phyloP scores from a whole-genome alignment of 2,113 vertebrate genomes.

The Echinops telfairi region DNA sequence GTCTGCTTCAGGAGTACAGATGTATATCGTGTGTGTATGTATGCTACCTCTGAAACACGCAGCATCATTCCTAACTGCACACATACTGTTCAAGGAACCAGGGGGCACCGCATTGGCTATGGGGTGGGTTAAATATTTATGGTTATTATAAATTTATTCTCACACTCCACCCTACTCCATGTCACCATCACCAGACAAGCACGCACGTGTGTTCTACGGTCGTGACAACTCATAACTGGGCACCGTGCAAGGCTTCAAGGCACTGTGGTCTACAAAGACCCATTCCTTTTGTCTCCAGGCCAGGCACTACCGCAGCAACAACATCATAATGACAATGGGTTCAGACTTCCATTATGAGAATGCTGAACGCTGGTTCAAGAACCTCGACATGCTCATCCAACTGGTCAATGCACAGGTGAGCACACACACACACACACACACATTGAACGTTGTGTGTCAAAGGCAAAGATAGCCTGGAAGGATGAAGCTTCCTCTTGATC shows the following conservation, averaged over 20 bases:
- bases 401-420: conserved; percentile 88
- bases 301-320: conserved; percentile 88
- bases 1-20: neutral
- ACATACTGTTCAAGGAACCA: neutral
- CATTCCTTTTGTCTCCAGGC: conserved; percentile 80
- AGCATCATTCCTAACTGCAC: neutral
- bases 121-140: neutral
- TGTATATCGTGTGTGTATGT: neutral
- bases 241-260: neutral
- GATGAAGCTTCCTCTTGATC: neutral
- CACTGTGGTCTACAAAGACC: neutral
- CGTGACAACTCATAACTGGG: neutral
- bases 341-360: conserved; percentile 95
- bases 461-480: neutral
- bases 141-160: neutral
- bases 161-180: too few species aligned
- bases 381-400: conserved; percentile 92
- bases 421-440: too few species aligned
- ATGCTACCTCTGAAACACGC: neutral
- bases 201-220: neutral
- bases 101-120: neutral
- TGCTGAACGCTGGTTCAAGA: conserved; percentile 92
- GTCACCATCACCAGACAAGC: neutral
- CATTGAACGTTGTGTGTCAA: neutral
- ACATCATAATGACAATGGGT: conserved; percentile 95